phyloP scores from a whole-genome alignment of 2,113 vertebrate genomes.

The Bujurquina vittata region DNA sequence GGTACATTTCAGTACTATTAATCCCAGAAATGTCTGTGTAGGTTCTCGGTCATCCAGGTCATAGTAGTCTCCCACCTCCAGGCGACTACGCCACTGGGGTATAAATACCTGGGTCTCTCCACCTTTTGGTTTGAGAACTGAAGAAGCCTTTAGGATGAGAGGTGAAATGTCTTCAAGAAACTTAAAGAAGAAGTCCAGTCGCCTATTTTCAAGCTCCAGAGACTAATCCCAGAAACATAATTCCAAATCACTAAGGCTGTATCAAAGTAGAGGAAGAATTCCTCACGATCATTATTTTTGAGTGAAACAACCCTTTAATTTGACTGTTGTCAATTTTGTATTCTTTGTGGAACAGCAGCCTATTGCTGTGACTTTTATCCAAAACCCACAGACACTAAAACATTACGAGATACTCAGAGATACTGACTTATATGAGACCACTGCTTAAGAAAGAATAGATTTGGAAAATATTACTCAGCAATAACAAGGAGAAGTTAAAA shows the following conservation, averaged over 20 bases:
- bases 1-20: not conserved
- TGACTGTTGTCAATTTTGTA: not conserved
- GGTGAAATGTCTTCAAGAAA: too few relatives aligned
- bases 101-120: too few relatives aligned
- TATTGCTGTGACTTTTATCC: not conserved
- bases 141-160: too few relatives aligned
- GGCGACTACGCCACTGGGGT: too few relatives aligned
- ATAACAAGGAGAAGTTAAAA: not conserved
- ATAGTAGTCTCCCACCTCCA: too few relatives aligned
- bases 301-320: not conserved
- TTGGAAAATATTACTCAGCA: not conserved
- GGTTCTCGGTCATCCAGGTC: too few relatives aligned
- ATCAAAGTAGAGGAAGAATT: not conserved
- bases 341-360: not conserved
- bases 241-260: not conserved
- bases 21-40: too few relatives aligned
- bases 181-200: too few relatives aligned
- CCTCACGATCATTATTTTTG: not conserved
- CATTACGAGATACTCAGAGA: too few relatives aligned
- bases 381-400: not conserved
- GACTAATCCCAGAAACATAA: too few relatives aligned
- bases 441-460: not conserved
- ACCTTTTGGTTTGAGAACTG: too few relatives aligned
- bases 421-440: not conserved
- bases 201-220: too few relatives aligned